These are phyloP conservation scores for Sebastes ruberrimus DNA, from an alignment of 2,797 vertebrate genomes.

Conservation along the genomic window DNA sequence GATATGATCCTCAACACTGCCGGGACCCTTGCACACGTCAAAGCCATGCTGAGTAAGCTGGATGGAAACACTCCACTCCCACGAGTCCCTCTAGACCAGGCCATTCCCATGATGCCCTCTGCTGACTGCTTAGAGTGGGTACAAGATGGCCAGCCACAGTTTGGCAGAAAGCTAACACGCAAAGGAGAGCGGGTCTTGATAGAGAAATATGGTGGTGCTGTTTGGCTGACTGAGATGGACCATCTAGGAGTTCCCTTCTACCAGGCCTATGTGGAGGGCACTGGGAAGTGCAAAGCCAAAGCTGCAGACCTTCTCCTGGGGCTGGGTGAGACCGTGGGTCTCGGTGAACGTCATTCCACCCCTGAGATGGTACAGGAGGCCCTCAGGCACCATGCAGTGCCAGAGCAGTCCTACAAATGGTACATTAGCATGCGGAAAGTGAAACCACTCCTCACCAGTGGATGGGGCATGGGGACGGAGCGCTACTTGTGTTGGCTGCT, in stretches of 20 bases:
- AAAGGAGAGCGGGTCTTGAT: slow-evolving; percentile 83
- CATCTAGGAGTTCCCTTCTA: slow-evolving; percentile 86
- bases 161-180: slow-evolving; percentile 84
- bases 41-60: slow-evolving; percentile 72
- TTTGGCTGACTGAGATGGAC: slow-evolving; percentile 87
- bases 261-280: slow-evolving; percentile 83
- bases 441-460: slow-evolving; percentile 81
- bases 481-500: slow-evolving; percentile 86
- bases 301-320: slow-evolving; percentile 85
- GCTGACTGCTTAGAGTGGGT: slow-evolving; percentile 84
- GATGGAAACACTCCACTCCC: slow-evolving; percentile 72
- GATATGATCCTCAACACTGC: slow-evolving; percentile 77
- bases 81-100: slow-evolving; percentile 80
- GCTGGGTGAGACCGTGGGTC: slow-evolving; percentile 84
- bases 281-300: slow-evolving; percentile 78
- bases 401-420: slow-evolving; percentile 84
- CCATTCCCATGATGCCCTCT: slow-evolving; percentile 82
- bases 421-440: slow-evolving; percentile 82
- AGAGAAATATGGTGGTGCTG: slow-evolving; percentile 78
- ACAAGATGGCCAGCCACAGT: slow-evolving; percentile 80
- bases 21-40: slow-evolving; percentile 75
- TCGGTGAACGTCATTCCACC: slow-evolving; percentile 84
- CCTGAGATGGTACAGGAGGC: slow-evolving; percentile 81
- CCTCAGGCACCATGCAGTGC: slow-evolving; percentile 81
- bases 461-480: slow-evolving; percentile 88